Percentiles rank a stretch among this genome's conserved stretches.
phyloP scores from a whole-genome alignment of 1,140 invertebrate genomes.

The Acromyrmex charruanus region DNA sequence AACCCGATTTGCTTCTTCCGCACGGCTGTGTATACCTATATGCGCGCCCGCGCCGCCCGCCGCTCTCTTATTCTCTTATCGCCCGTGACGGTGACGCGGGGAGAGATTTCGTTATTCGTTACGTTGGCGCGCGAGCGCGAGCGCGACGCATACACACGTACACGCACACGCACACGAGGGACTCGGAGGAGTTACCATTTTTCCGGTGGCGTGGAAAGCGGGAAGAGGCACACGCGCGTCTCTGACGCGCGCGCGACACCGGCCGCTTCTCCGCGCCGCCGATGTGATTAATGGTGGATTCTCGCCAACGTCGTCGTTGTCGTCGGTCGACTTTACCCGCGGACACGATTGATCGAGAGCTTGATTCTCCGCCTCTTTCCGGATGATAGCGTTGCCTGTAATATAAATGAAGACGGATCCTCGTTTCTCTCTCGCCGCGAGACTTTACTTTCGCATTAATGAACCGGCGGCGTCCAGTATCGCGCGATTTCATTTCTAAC shows the following conservation, averaged over 20 bases:
- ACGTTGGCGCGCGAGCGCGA: neutral
- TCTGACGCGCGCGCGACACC: neutral
- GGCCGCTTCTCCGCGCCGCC: neutral
- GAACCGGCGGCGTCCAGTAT: neutral
- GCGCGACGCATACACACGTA: no score
- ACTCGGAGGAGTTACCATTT: slow-evolving; percentile 16
- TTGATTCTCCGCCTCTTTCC: neutral
- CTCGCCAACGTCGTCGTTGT: neutral
- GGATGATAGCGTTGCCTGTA: neutral
- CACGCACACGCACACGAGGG: neutral
- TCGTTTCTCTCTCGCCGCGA: neutral
- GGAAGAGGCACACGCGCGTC: slow-evolving; percentile 27
- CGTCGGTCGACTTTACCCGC: slow-evolving; percentile 20
- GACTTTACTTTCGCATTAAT: neutral
- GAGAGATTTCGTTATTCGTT: slow-evolving; percentile 8
- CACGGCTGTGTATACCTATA: no score
- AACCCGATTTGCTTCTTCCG: neutral
- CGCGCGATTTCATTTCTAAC: slow-evolving; percentile 3
- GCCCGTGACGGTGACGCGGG: neutral
- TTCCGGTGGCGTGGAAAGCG: slow-evolving; percentile 23
- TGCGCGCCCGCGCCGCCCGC: neutral
- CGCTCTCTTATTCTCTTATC: slow-evolving; percentile 12
- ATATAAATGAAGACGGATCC: slow-evolving; percentile 18
- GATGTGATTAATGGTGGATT: slow-evolving; percentile 49
- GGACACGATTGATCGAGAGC: slow-evolving; percentile 33